Evolutionary conservation across 2,797 vertebrate species (phyloP).

Genomic region (Sebastes melanostomus): DNA sequence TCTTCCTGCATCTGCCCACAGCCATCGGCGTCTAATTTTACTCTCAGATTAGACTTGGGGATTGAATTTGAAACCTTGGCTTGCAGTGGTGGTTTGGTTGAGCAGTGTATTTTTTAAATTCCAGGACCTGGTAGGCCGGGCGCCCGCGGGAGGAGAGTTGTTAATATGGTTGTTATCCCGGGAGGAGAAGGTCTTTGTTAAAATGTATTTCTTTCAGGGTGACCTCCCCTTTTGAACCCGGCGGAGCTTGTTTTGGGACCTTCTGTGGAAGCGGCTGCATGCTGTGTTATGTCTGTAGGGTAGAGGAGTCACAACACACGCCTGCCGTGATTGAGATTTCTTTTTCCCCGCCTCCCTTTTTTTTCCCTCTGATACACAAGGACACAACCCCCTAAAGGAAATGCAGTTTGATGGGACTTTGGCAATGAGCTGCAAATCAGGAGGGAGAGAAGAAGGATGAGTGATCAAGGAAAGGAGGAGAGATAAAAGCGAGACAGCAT

Average conservation of each 20-base stretch:
- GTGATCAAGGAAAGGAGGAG: slow-evolving; percentile 19
- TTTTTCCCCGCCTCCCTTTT: not conserved
- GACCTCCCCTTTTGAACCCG: slow-evolving; percentile 49
- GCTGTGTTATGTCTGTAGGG: slow-evolving; percentile 51
- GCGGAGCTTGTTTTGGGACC: slow-evolving; percentile 30
- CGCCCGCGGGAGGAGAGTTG: slow-evolving; percentile 8
- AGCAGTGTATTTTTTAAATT: not conserved
- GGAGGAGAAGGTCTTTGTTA: slow-evolving; percentile 31
- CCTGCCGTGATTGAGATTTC: slow-evolving; percentile 37
- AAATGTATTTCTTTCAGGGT: slow-evolving; percentile 33
- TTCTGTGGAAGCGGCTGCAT: slow-evolving; percentile 17
- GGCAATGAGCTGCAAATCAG: slow-evolving; percentile 10
- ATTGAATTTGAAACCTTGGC: slow-evolving; percentile 28
- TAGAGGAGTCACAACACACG: slow-evolving; percentile 32
- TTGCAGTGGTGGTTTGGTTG: not conserved
- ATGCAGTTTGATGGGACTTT: slow-evolving; percentile 15
- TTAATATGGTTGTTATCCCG: slow-evolving; percentile 47
- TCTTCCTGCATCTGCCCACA: not conserved
- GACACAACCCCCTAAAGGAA: slow-evolving; percentile 40
- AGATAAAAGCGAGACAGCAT: slow-evolving; percentile 10
- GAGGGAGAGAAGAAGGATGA: not conserved
- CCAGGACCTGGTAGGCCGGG: not conserved
- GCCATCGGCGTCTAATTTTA: slow-evolving; percentile 36
- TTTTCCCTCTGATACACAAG: slow-evolving; percentile 11
- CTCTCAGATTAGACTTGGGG: slow-evolving; percentile 38